These are phyloP conservation scores for Stichodactyla mertensii DNA, from an alignment of 64 coral and sea anemone genomes.

Conservation along the genomic window DNA sequence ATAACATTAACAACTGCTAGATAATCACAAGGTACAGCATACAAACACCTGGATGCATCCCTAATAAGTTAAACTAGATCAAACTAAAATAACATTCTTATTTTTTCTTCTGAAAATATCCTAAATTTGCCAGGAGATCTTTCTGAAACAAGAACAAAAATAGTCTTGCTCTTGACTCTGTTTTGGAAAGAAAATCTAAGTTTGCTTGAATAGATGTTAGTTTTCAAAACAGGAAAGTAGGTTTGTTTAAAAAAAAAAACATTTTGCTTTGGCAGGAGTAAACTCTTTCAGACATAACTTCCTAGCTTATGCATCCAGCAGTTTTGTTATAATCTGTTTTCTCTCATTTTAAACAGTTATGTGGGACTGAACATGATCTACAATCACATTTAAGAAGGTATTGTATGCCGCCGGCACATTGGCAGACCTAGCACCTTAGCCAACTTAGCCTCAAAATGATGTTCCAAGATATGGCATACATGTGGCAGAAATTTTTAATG, in stretches of 20 bases:
- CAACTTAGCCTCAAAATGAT: not conserved
- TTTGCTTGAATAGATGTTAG: not conserved
- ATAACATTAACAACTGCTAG: too few species aligned
- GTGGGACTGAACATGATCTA: conserved; percentile 94
- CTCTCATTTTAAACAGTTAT: conserved; percentile 99
- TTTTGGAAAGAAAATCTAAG: not conserved
- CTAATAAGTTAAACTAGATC: not conserved
- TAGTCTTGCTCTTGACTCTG: not conserved
- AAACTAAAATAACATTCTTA: not conserved
- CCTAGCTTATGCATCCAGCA: conserved; percentile 14
- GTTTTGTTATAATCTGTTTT: conserved; percentile 94
- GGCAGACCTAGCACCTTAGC: not conserved
- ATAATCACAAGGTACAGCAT: not conserved
- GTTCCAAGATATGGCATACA: not conserved
- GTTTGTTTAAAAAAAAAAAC: not conserved
- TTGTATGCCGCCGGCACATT: conserved; percentile 60
- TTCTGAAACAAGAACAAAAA: not conserved
- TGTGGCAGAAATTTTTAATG: not conserved
- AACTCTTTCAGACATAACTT: not conserved
- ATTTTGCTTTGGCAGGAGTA: not conserved
- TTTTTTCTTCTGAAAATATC: too few species aligned
- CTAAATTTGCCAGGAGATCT: too few species aligned
- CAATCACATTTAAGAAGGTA: conserved; percentile 93
- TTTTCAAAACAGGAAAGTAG: not conserved
- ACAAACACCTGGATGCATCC: not conserved